Evolutionary conservation across 2,113 vertebrate genomes (phyloP), one percentile per base, ranked within the genome.

Genomic region (Dinomys branickii): DNA sequence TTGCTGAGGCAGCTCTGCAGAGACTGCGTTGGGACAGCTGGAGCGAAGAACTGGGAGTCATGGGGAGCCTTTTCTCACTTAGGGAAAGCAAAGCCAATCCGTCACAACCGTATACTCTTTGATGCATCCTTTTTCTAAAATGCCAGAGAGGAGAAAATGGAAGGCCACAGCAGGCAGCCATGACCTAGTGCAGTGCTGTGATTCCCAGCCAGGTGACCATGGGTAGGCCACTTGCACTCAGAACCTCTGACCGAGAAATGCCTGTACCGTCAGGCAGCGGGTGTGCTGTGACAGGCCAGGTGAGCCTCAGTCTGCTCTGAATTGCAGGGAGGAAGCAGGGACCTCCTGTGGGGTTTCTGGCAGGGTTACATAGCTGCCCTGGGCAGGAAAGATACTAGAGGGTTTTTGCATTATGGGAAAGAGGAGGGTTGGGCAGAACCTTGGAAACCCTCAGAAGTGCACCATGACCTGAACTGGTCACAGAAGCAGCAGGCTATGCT

Each of bases 241-340:
- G 44, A 61, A 3, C 9, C 56, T 84, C 75, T 58, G 44, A n/a
- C 58, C 4, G 1, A 91, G 50, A 61, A 61, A 83, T 41, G 59
- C 41, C 59, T 12, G 1, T 44, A 38, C 93, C 63, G 11, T 17
- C 16, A 61, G 50, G 28, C 17, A 22, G 78, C 30, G 16, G 3
- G 11, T 0, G 9, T 50, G 41, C 88, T 7, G 0, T 75, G n/a
- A 52, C 2, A 1, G 5, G 22, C 35, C 59, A 3, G 3, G 52
- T 14, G 5, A 28, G 82, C n/a, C 44, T 28, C 38, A 10, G 26
- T 81, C 17, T 19, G 35, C 67, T 35, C 75, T 38, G 88, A 65
- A 59, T 13, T 3, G 20, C 44, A 58, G 38, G 78, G 22, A 26
- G 52, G 28, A 17, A 0, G 61, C 6, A 9, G 22, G 7, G 6